Evolutionary conservation across 1,140 invertebrate genomes (phyloP).

Genomic region (Apis cerana): DNA sequence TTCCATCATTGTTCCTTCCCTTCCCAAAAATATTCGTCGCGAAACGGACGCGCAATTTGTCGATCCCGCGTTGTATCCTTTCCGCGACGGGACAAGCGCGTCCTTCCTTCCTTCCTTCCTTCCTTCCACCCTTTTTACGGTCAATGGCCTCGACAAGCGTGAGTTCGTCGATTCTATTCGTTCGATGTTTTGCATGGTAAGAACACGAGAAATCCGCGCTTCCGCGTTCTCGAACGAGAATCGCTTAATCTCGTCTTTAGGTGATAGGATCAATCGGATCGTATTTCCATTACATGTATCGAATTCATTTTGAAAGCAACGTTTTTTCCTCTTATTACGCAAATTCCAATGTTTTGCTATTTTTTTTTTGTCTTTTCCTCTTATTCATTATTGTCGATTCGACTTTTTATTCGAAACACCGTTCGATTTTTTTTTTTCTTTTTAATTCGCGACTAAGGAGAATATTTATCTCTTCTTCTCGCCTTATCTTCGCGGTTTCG

Average conservation of each 20-base stretch:
- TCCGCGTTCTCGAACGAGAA: background rate
- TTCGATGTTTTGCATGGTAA: background rate
- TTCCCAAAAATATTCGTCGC: background rate
- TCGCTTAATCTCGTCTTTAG: background rate
- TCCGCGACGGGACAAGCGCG: background rate
- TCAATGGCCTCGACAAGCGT: background rate
- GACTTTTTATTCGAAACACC: background rate
- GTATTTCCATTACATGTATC: background rate
- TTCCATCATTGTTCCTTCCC: no score
- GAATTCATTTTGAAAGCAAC: no score
- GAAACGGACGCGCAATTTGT: constrained; percentile 1
- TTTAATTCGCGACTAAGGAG: no score
- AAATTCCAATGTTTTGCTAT: no score
- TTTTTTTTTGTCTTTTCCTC: no score
- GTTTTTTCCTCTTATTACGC: no score
- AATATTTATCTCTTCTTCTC: no score
- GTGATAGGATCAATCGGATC: no score
- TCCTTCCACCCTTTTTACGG: background rate
- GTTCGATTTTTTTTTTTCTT: background rate
- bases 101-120: background rate
- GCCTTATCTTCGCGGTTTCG: no score
- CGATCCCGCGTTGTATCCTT: background rate
- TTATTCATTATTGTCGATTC: no score
- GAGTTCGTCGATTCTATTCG: background rate
- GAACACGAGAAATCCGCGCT: background rate